phyloP scores from a whole-genome alignment of 2,888 invertebrate genomes.

The Caradrina kadenii region DNA sequence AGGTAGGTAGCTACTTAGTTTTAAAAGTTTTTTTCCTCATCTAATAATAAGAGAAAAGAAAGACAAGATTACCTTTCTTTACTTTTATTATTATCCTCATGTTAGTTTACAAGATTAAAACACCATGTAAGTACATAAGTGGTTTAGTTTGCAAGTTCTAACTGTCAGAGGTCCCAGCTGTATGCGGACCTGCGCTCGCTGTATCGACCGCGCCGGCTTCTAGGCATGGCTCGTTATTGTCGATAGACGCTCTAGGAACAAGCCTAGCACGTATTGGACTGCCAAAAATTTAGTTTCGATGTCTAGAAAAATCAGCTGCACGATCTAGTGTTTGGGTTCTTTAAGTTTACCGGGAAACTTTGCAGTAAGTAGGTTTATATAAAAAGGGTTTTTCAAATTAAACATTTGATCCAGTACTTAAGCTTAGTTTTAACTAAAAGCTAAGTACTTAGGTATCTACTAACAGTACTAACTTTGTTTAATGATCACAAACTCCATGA shows the following conservation, averaged over 20 bases:
- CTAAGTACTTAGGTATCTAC: background rate
- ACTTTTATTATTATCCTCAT: background rate
- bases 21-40: background rate
- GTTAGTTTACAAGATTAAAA: conserved; percentile 19
- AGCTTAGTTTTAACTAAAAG: background rate
- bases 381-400: background rate
- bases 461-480: too few species aligned
- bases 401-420: background rate
- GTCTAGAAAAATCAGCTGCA: background rate
- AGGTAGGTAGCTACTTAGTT: background rate
- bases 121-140: conserved; percentile 23
- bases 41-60: too few species aligned
- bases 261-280: background rate
- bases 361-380: background rate
- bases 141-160: conserved; percentile 56
- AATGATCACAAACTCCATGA: background rate
- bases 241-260: conserved; percentile 58
- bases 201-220: conserved; percentile 81
- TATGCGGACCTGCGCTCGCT: conserved; percentile 81
- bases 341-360: background rate
- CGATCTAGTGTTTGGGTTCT: background rate
- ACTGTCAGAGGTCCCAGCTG: conserved; percentile 80
- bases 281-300: background rate
- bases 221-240: conserved; percentile 68
- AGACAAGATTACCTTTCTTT: background rate